phyloP scores from a whole-genome alignment of 1,140 invertebrate genomes.

The Caenorhabditis tropicalis region DNA sequence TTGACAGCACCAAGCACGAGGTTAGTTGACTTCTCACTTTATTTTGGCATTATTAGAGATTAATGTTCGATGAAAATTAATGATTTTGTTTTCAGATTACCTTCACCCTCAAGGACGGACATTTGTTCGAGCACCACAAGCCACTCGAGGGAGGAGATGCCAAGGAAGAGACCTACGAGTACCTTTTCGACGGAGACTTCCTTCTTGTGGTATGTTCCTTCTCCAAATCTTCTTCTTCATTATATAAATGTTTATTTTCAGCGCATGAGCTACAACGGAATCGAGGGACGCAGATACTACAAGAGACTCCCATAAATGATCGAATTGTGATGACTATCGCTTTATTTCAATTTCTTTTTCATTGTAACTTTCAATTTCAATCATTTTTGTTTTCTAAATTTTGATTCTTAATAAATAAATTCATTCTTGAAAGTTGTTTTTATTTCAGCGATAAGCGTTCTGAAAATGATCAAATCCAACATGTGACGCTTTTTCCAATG shows the following conservation, averaged over 20 bases:
- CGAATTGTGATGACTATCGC: not conserved
- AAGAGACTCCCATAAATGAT: constrained; percentile 40
- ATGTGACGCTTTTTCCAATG: too few relatives aligned
- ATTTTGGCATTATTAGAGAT: not conserved
- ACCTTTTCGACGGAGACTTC: constrained; percentile 56
- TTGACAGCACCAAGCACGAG: constrained; percentile 63
- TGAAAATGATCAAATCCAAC: too few relatives aligned
- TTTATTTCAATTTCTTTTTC: not conserved
- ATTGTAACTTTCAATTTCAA: not conserved
- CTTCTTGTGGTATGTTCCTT: constrained; percentile 42
- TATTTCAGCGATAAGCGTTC: too few relatives aligned
- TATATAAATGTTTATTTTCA: constrained; percentile 48
- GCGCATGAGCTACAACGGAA: constrained; percentile 55
- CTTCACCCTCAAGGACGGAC: constrained; percentile 58
- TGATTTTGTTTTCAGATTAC: constrained; percentile 61
- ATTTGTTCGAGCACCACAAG: constrained; percentile 53
- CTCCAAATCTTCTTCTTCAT: too few relatives aligned
- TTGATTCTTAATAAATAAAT: too few relatives aligned
- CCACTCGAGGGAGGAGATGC: constrained; percentile 51
- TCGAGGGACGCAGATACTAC: constrained; percentile 57
- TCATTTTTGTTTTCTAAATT: not conserved
- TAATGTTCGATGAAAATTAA: not conserved
- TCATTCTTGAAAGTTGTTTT: too few relatives aligned
- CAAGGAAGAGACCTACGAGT: constrained; percentile 59
- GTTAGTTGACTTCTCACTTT: constrained; percentile 28